These are phyloP conservation scores for Picathartes gymnocephalus DNA, from an alignment of 2,113 vertebrate species.

Conservation along the genomic window DNA sequence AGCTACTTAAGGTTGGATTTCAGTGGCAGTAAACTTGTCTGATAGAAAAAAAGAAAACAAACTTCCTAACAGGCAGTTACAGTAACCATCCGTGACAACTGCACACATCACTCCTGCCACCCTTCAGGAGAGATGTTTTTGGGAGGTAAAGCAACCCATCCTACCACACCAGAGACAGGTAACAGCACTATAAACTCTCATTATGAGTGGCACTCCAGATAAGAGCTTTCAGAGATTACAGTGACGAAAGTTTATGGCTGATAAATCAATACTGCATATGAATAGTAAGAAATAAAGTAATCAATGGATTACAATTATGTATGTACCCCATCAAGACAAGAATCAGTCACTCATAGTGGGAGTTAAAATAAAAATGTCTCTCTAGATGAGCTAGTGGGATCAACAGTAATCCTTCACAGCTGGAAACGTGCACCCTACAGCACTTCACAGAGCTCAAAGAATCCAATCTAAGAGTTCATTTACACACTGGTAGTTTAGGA, in stretches of 20 bases:
- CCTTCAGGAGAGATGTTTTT: not conserved
- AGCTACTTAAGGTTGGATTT: not conserved
- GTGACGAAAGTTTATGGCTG: not conserved
- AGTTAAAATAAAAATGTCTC: not conserved
- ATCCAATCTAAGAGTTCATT: not conserved
- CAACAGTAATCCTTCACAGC: not conserved
- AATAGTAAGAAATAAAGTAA: not conserved
- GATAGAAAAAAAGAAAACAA: not conserved
- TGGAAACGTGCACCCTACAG: not conserved
- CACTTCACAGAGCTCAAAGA: not conserved
- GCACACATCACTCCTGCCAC: not conserved
- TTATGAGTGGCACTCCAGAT: not conserved
- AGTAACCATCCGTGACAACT: not conserved
- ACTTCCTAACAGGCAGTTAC: not conserved
- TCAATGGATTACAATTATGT: not conserved
- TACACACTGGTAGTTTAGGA: not conserved
- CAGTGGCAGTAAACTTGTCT: not conserved
- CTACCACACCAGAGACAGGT: not conserved
- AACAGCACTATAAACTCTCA: not conserved
- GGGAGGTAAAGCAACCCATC: not conserved
- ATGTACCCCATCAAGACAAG: not conserved
- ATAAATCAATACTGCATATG: not conserved
- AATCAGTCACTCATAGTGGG: not conserved
- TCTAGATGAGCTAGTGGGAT: not conserved
- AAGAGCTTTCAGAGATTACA: not conserved